Conservation (phyloP, 2,888 invertebrate species). For the Harmothoe impar region DNA sequence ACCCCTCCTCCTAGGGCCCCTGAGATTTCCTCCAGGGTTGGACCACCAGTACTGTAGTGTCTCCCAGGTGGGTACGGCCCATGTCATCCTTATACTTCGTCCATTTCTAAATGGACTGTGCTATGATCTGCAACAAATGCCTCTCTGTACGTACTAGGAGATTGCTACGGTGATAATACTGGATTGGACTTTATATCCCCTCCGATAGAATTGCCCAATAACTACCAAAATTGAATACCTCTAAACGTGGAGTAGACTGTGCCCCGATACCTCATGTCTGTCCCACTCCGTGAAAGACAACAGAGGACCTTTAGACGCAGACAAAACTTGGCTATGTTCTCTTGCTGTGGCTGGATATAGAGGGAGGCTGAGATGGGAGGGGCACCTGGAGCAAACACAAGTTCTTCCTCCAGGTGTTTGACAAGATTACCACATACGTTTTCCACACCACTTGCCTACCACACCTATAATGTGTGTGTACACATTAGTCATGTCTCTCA, state of each 20-base stretch:
- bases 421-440: not conserved
- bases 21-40: not conserved
- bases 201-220: too few species aligned
- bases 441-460: too few species aligned
- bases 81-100: not conserved
- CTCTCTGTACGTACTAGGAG: not conserved
- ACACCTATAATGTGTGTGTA: too few species aligned
- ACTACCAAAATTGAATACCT: too few species aligned
- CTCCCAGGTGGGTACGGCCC: too few species aligned
- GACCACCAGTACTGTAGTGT: conserved; percentile 2
- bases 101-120: not conserved
- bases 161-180: too few species aligned
- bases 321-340: not conserved
- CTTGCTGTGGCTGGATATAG: not conserved
- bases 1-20: not conserved
- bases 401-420: conserved; percentile 6
- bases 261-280: too few species aligned
- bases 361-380: not conserved
- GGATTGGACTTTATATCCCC: too few species aligned
- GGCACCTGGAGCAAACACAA: conserved; percentile 23
- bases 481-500: too few species aligned
- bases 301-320: too few species aligned
- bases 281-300: too few species aligned
- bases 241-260: too few species aligned
- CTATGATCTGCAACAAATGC: not conserved